Evolutionary conservation across 64 coral and sea anemone genomes (phyloP), one percentile per base, ranked within the genome.

Genomic region (Actinia equina): DNA sequence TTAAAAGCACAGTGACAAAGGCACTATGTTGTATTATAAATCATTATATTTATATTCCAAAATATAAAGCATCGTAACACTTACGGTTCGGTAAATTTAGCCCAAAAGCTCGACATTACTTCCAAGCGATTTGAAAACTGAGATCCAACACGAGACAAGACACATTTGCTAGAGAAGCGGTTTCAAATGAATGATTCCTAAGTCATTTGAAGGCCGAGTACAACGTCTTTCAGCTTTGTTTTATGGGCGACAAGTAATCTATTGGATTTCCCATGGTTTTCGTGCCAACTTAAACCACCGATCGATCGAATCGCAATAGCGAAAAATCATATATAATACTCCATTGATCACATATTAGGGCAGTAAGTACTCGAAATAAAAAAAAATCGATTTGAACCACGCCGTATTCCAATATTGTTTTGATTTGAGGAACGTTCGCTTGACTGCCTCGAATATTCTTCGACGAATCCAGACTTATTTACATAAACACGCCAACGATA

Each of bases 81-180:
- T 85, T 85, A 85, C 83, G 83, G 83, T 59, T 85, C 53, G 53
- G 49, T 60, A 42, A 85, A 85, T 53, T 61, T 58, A 37, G 83
- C 83, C 83, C 83, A 85, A 45, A 85, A 85, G 53, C 52, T 63
- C 45, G 83, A 57, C 83, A 85, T 85, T 17, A 60, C 52, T 44
- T 81, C 78, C 17, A 81, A 3, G 6, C 20, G 69, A 27, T 15
- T 25, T 74, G 69, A 74, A 74, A 74, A 74, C 69, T 30, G 69
- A 74, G 14, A 74, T 12, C 69, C 7, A 14, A 74, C 10, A 30
- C 69, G 13, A 74, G 69, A 74, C 69, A 16, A 30, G 25, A 14
- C 13, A 30, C 69, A 74, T 74, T 74, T 41, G 69, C 69, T n/a
- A 30, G 26, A 74, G 26, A 30, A 74, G 69, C 69, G 69, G 69